These are phyloP conservation scores for Cirrhinus mrigala DNA, from an alignment of 2,797 vertebrate genomes.

Conservation along the genomic window DNA sequence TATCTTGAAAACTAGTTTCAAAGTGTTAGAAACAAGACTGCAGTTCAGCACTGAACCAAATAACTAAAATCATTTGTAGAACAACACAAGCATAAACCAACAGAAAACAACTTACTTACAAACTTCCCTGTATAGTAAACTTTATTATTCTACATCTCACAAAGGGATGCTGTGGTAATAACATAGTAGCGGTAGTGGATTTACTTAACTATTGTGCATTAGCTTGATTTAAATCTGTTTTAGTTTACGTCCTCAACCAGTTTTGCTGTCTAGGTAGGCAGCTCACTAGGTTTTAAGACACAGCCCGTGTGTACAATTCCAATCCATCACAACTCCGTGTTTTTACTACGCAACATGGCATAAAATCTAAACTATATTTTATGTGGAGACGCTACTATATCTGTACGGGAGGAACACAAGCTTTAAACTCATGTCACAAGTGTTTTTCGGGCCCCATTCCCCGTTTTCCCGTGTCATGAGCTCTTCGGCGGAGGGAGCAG, in stretches of 20 bases:
- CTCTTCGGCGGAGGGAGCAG: conserved; percentile 29
- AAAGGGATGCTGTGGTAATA: neutral
- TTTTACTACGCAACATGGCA: neutral
- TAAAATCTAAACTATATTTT: too few species aligned
- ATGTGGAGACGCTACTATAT: neutral
- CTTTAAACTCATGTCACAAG: conserved; percentile 65
- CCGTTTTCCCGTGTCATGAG: conserved; percentile 65
- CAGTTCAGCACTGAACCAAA: neutral
- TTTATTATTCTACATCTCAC: neutral
- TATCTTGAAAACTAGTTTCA: neutral
- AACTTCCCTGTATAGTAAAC: neutral
- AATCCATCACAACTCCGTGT: neutral
- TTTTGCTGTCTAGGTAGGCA: neutral
- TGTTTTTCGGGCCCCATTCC: conserved; percentile 81
- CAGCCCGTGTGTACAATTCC: conserved; percentile 9
- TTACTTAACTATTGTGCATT: neutral
- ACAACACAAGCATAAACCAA: neutral
- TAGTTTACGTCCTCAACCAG: too few species aligned
- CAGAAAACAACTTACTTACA: neutral
- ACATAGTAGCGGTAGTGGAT: neutral
- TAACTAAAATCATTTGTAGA: neutral
- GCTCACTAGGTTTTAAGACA: neutral
- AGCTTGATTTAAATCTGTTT: conserved; percentile 3
- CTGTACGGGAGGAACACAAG: neutral
- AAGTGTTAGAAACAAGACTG: neutral